phyloP scores from a whole-genome alignment of 2,113 vertebrate genomes.

The Oceanites oceanicus region DNA sequence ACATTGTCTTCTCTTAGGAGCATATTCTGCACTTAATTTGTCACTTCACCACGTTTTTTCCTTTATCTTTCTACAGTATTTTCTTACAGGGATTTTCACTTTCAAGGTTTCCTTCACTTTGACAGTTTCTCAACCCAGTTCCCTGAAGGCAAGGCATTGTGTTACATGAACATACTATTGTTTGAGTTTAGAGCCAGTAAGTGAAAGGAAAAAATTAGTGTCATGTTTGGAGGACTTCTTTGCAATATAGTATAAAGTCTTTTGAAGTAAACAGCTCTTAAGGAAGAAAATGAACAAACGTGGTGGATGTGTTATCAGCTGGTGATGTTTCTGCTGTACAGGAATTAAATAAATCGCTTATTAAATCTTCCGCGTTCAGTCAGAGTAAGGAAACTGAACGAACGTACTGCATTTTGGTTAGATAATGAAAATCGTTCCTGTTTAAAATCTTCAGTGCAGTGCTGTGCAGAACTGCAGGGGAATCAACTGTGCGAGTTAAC shows the following conservation, averaged over 20 bases:
- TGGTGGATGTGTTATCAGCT: not conserved
- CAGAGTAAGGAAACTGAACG: not conserved
- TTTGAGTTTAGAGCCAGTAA: not conserved
- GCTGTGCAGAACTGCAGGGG: not conserved
- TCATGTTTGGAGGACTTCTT: not conserved
- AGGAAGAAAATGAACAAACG: not conserved
- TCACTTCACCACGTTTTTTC: not conserved
- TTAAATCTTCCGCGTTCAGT: not conserved
- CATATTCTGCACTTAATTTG: not conserved
- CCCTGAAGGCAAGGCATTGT: not conserved
- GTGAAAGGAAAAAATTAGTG: not conserved
- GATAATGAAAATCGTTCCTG: not conserved
- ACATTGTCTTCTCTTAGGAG: rapidly evolving
- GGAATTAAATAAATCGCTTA: not conserved
- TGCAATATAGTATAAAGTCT: not conserved
- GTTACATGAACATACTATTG: rapidly evolving
- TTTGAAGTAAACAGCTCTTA: not conserved
- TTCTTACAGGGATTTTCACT: not conserved
- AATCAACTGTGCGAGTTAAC: not conserved
- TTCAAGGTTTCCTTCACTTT: not conserved
- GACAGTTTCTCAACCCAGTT: not conserved
- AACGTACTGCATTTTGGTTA: not conserved
- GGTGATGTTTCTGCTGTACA: not conserved
- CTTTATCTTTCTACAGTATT: not conserved
- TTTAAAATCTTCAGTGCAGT: not conserved